Conservation (phyloP, 2,888 invertebrate genomes). For the Tribolium freemani region DNA sequence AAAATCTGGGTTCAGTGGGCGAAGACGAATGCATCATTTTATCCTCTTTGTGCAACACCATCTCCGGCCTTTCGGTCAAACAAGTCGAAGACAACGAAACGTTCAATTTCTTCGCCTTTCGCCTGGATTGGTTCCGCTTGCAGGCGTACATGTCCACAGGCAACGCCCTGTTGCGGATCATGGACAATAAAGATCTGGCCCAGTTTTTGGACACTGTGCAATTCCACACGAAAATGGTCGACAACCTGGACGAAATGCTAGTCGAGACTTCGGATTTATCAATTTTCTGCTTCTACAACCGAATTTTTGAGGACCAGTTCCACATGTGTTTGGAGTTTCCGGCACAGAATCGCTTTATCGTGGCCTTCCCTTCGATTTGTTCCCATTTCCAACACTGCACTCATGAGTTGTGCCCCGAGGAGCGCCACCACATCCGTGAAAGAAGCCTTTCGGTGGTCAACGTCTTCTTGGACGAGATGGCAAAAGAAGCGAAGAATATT, state of each 20-base stretch:
- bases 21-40: constrained; percentile 97
- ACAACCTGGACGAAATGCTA: constrained; percentile 96
- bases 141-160: constrained; percentile 93
- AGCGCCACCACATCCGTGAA: constrained; percentile 96
- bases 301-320: constrained; percentile 98
- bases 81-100: constrained; percentile 97
- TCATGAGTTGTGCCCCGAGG: constrained; percentile 98
- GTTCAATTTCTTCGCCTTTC: constrained; percentile 95
- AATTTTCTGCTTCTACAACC: constrained; percentile 97
- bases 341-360: constrained; percentile 97
- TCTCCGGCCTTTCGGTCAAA: constrained; percentile 88
- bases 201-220: constrained; percentile 94
- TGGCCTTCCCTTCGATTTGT: constrained; percentile 97
- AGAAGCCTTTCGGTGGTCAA: constrained; percentile 96
- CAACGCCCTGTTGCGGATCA: constrained; percentile 83
- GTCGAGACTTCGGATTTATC: constrained; percentile 98
- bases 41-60: constrained; percentile 91
- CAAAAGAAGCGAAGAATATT: constrained; percentile 98
- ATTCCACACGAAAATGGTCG: constrained; percentile 98
- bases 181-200: constrained; percentile 89
- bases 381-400: constrained; percentile 98
- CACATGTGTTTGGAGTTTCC: constrained; percentile 99
- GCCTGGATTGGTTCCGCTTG: constrained; percentile 95
- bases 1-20: constrained; percentile 86
- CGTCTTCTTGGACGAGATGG: constrained; percentile 98